Percentiles rank a stretch among this genome's conserved stretches.
These are phyloP conservation scores for Falco berigora DNA, from an alignment of 2,797 vertebrate genomes.

Conservation along the genomic window DNA sequence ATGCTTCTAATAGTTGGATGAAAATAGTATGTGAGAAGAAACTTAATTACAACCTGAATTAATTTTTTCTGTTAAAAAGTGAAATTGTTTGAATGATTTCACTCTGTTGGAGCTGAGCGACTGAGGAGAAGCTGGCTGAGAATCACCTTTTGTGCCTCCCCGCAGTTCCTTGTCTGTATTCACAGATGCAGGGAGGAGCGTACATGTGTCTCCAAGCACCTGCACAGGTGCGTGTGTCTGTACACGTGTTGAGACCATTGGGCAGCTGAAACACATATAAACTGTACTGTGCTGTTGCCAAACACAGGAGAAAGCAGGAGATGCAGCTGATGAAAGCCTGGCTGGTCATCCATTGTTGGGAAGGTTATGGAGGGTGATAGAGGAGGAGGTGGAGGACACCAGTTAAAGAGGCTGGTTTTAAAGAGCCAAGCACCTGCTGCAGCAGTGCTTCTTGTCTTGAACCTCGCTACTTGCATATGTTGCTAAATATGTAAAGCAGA, in stretches of 20 bases:
- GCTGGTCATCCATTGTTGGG: neutral
- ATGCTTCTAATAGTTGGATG: neutral
- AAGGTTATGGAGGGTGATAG: neutral
- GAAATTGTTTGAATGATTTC: neutral
- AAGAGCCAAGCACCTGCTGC: neutral
- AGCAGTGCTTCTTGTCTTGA: neutral
- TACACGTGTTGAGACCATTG: neutral
- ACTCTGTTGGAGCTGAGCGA: neutral
- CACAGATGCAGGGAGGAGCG: neutral
- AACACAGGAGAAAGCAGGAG: neutral
- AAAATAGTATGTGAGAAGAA: neutral
- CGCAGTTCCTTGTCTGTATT: too few relatives aligned
- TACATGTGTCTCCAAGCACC: neutral
- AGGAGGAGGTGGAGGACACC: neutral
- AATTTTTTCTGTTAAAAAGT: neutral
- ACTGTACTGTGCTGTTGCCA: neutral
- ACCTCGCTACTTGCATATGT: neutral
- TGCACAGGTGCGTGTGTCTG: neutral
- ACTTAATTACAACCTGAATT: neutral
- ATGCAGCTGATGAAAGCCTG: neutral
- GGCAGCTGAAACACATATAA: neutral
- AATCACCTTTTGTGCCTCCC: neutral
- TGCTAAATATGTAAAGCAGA: neutral
- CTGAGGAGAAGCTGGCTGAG: neutral
- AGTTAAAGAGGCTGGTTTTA: neutral